Evolutionary conservation across 2,113 vertebrate genomes (phyloP).

Genomic region (Macrotis lagotis): DNA sequence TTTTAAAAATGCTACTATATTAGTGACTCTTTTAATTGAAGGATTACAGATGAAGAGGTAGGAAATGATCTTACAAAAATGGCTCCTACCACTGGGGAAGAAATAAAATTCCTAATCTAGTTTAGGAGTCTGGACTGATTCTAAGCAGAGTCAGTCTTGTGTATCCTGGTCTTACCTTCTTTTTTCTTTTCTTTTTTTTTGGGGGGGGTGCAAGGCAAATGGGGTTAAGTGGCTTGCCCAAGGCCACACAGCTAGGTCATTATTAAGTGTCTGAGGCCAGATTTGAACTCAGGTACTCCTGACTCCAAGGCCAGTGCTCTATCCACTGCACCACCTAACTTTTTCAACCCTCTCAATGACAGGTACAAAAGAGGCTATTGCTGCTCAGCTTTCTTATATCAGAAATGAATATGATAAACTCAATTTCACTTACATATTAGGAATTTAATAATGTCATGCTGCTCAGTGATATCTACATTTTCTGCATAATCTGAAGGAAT

Average conservation of each 20-base stretch:
- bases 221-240: no score
- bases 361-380: not conserved
- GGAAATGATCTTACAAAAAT: not conserved
- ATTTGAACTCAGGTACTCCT: no score
- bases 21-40: not conserved
- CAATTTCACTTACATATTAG: not conserved
- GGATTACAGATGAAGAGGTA: not conserved
- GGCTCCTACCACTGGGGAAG: not conserved
- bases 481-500: not conserved
- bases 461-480: not conserved
- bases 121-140: not conserved
- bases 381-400: not conserved
- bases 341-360: not conserved
- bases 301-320: no score
- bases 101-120: constrained; percentile 13
- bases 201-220: no score
- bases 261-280: no score
- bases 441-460: not conserved
- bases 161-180: not conserved
- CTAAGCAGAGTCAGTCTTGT: not conserved
- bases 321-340: no score
- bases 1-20: not conserved
- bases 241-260: no score
- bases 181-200: not conserved
- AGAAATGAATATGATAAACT: not conserved